A percentile compares a stretch with the other conserved stretches of the same genome.
phyloP scores from a whole-genome alignment of 1,140 invertebrate genomes.

The Drosophila guanche region DNA sequence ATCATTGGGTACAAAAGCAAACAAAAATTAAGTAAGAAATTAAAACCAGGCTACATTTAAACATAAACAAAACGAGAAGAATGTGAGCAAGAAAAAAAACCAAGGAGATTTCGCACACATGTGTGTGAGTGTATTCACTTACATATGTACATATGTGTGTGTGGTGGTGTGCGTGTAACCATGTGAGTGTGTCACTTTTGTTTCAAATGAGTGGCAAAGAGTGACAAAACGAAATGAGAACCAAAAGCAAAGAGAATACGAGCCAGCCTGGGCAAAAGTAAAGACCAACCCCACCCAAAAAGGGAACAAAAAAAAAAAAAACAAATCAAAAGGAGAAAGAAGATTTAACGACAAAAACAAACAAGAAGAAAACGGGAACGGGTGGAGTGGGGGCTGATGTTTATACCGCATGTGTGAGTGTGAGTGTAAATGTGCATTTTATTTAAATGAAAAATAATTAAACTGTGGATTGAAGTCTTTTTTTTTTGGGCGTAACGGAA shows the following conservation, averaged over 20 bases:
- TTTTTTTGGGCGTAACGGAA: slow-evolving; percentile 38
- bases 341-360: slow-evolving; percentile 63
- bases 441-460: slow-evolving; percentile 80
- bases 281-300: slow-evolving; percentile 29
- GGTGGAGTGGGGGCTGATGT: slow-evolving; percentile 5
- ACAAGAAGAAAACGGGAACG: slow-evolving; percentile 11
- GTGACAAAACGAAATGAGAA: slow-evolving; percentile 38
- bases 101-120: slow-evolving; percentile 18
- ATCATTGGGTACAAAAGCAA: slow-evolving; percentile 5
- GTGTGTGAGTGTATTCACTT: slow-evolving; percentile 6
- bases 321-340: slow-evolving; percentile 37
- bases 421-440: slow-evolving; percentile 45
- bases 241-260: slow-evolving; percentile 45
- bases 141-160: too few relatives aligned
- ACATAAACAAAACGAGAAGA: slow-evolving; percentile 42
- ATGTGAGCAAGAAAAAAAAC: slow-evolving; percentile 18
- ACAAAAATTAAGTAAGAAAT: background rate
- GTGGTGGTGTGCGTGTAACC: too few relatives aligned
- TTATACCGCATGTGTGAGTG: slow-evolving; percentile 18
- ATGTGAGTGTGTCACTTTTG: slow-evolving; percentile 44
- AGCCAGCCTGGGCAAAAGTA: slow-evolving; percentile 43
- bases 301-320: slow-evolving; percentile 11
- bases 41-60: slow-evolving; percentile 16
- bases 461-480: slow-evolving; percentile 66
- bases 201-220: slow-evolving; percentile 51